Base-by-base conservation (phyloP, 1,140 invertebrate genomes). In the Cotesia typhae region DNA sequence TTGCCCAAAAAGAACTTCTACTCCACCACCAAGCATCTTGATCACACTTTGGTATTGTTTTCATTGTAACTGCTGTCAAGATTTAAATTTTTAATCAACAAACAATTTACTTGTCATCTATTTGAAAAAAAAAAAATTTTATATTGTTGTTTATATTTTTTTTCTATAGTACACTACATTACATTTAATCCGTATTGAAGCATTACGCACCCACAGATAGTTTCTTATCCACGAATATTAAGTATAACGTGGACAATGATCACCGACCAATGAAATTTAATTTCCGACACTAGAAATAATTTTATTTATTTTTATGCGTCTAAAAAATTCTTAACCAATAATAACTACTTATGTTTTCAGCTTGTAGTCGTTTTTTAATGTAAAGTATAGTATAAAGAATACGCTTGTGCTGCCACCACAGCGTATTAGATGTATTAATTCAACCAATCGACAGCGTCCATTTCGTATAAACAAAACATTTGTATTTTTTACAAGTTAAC, bases 1-100 rank as follows among this genome's bases (percentile, higher is more conserved):
- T 81, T 6, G 65, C 47, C 65, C 65, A 72, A 7, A 72, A 47
- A 4, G 53, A 60, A 55, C 53, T 51, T 63, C 52, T 72, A 4
- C n/a, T 59, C 53, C 52, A 61, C 37, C 68, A 63, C 59, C 68
- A 70, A 35, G 51, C 51, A 67, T 67, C 41, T 17, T 67, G 12
- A 14, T 53, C 17, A 66, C 38, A 14, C 38, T 52, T 47, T 28
- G 64, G 47, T 5, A 51, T 14, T 6, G 64, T 67, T 10, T 67
- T 67, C 51, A 67, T 67, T 67, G 41, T 67, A 36, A 55, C 41
- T 55, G 4, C 20, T 20, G 17, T 28, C 9, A 59, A 55, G 7
- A 14, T 14, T 6, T 55, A 9, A 6, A 20, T 7, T 59, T 59
- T 28, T 7, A 20, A 59, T 20, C 9, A 14, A 9, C 6, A 17